These are phyloP conservation scores for Sphenopsis melanotis DNA, from an alignment of 2,797 vertebrate species.

Conservation along the genomic window DNA sequence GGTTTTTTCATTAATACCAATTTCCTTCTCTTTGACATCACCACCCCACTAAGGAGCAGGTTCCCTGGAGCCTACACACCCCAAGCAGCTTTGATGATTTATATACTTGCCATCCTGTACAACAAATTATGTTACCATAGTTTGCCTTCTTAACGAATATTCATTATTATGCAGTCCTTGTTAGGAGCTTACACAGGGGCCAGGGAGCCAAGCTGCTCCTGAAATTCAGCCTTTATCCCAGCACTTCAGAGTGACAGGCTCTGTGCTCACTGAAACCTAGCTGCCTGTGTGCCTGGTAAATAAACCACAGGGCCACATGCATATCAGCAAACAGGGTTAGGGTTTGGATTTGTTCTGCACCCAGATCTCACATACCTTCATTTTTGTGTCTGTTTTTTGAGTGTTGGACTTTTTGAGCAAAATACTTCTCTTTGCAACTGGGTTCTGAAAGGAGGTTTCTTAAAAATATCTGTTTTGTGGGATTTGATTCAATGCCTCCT, in stretches of 20 bases:
- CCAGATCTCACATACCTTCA: not conserved
- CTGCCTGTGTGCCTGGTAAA: not conserved
- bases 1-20: not conserved
- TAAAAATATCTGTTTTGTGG: not conserved
- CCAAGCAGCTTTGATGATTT: not conserved
- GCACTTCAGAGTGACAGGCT: not conserved
- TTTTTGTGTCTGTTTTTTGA: not conserved
- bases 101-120: not conserved
- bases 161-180: not conserved
- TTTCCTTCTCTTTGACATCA: not conserved
- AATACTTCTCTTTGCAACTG: not conserved
- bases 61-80: not conserved
- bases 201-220: not conserved
- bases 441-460: not conserved
- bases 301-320: not conserved
- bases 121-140: not conserved
- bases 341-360: not conserved
- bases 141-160: not conserved
- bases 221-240: not conserved
- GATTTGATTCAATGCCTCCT: not conserved
- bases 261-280: not conserved
- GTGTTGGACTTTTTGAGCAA: not conserved
- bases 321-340: not conserved
- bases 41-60: not conserved
- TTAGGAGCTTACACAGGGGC: not conserved